Evolutionary conservation across 2,888 invertebrate species (phyloP).

Genomic region (Lycophotia porphyrea): DNA sequence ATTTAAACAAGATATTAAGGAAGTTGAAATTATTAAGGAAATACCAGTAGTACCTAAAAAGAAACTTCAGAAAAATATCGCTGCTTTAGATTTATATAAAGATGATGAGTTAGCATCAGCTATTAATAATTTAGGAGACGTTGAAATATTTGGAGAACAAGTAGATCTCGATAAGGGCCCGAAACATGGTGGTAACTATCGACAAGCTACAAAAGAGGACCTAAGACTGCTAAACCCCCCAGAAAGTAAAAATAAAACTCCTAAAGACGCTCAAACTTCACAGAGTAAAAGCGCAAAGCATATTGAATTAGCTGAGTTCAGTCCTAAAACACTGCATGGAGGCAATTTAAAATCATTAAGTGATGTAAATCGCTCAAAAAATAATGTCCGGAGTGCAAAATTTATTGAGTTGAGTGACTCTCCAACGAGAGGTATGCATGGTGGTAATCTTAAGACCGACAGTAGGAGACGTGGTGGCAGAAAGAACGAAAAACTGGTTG

Average conservation of each 20-base stretch:
- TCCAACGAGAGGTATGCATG: conserved; percentile 71
- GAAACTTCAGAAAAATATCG: conserved; percentile 75
- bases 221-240: conserved; percentile 33
- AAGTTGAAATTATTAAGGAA: conserved; percentile 86
- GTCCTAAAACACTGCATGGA: conserved; percentile 68
- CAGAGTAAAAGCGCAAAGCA: conserved; percentile 77
- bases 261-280: conserved; percentile 77
- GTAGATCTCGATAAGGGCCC: conserved; percentile 80
- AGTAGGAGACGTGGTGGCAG: conserved; percentile 63
- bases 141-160: conserved; percentile 84
- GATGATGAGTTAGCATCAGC: conserved; percentile 85
- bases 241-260: conserved; percentile 50
- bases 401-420: conserved; percentile 72
- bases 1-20: conserved; percentile 86
- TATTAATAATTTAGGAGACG: conserved; percentile 83
- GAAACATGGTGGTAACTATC: conserved; percentile 87
- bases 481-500: conserved; percentile 78
- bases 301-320: conserved; percentile 70
- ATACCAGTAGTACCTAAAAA: conserved; percentile 70
- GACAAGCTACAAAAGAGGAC: conserved; percentile 73
- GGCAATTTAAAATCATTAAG: conserved; percentile 72
- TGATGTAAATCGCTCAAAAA: conserved; percentile 67
- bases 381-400: conserved; percentile 72
- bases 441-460: conserved; percentile 76
- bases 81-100: conserved; percentile 82